A percentile compares a stretch with the other conserved stretches of the same genome.
phyloP scores from a whole-genome alignment of 2,113 vertebrate genomes.

The Gavialis gangeticus region DNA sequence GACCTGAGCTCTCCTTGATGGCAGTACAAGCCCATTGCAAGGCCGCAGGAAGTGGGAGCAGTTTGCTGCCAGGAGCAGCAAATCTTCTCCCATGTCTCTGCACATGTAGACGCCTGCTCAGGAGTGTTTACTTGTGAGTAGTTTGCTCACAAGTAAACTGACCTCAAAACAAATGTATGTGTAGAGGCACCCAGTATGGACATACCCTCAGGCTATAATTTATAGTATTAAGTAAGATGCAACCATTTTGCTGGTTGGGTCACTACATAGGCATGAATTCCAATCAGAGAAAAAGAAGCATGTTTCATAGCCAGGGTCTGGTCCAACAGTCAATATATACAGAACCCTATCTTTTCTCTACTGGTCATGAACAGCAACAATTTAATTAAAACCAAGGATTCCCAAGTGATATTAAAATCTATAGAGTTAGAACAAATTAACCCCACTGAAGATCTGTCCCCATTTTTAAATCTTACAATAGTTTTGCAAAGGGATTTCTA shows the following conservation, averaged over 20 bases:
- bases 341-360: neutral
- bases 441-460: neutral
- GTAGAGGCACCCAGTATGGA: too few species aligned
- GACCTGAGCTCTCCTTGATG: too few species aligned
- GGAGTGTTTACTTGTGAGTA: too few species aligned
- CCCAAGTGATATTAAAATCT: neutral
- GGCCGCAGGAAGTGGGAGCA: too few species aligned
- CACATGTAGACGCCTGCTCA: too few species aligned
- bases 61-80: too few species aligned
- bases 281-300: neutral
- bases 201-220: neutral
- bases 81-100: too few species aligned
- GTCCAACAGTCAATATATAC: neutral
- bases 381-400: accelerated
- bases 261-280: neutral
- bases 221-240: neutral
- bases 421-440: neutral
- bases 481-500: neutral
- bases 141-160: too few species aligned
- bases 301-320: neutral
- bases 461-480: neutral
- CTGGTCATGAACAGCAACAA: neutral
- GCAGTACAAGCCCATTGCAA: too few species aligned
- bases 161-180: too few species aligned
- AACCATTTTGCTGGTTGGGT: neutral